Evolutionary conservation across 1,140 invertebrate species (phyloP), one percentile per base, ranked within the genome.

Genomic region (Odontomachus brunneus): DNA sequence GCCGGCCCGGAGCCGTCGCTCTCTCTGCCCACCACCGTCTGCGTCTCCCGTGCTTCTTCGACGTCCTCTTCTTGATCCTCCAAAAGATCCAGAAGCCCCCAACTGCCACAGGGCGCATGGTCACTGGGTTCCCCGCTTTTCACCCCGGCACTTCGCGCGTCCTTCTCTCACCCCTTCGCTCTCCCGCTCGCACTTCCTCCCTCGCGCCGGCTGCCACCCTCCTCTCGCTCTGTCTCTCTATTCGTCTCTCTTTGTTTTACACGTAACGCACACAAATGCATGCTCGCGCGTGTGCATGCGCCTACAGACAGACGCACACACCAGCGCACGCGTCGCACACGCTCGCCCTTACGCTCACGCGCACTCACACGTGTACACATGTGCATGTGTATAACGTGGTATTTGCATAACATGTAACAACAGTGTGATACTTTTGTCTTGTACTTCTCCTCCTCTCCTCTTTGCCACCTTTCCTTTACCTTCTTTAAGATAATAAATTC

Each of bases 11-110:
- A 88, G 90, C 91, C 88, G 89, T 89, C 89, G 91, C 78, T 67
- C 87, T 85, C 72, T 87, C 90, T 91, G 88, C 89, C 87, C 88
- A 82, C 84, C 87, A 88, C 87, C 88, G 89, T 91, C 91, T 91
- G 90, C 91, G 89, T 91, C 92, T 90, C 90, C 73, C 84, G 83
- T 90, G 86, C 89, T 91, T 92, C 91, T 92, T 93, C 90, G 87
- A 87, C 89, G 80, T 89, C 89, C 91, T 90, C 89, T 89, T 91
- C 90, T 71, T 90, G 91, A 92, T 92, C 90, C 88, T 86, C 89
- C 67, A 89, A 80, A 80, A 84, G 89, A 91, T 90, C 89, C 89
- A 88, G 84, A 66, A 72, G 86, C 69, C 82, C 85, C 75, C 73
- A 55, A 38, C 65, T 24, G 29, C 49, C 85, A 71, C 66, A 89